Percentiles rank a stretch among this genome's conserved stretches.
Evolutionary conservation across 2,888 invertebrate genomes (phyloP).

Genomic region (Cheiracanthium punctorium): DNA sequence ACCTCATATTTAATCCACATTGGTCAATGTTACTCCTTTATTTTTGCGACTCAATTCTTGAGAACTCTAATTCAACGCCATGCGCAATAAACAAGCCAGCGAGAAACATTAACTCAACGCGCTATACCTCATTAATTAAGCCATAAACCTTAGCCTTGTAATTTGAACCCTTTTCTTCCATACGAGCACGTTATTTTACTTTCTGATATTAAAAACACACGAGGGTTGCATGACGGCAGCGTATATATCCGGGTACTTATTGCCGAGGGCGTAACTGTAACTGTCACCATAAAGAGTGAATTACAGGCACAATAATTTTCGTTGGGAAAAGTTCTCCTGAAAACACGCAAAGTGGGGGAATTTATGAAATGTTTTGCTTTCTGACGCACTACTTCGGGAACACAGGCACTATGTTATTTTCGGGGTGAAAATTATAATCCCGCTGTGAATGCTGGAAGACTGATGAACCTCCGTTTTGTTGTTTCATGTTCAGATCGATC

Average conservation of each 20-base stretch:
- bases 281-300: constrained; percentile 7
- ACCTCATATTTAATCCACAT: no score
- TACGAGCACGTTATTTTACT: neutral
- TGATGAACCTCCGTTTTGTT: neutral
- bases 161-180: neutral
- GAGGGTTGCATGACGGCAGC: neutral
- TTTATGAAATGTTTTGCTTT: constrained; percentile 7
- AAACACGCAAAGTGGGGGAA: neutral
- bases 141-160: neutral
- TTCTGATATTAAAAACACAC: neutral
- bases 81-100: no score
- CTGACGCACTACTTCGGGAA: neutral
- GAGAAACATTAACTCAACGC: no score
- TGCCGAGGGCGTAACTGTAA: neutral
- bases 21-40: no score
- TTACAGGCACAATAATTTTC: constrained; percentile 5
- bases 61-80: no score
- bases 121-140: neutral
- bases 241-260: neutral
- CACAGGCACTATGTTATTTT: neutral
- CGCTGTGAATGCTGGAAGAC: neutral
- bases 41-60: no score
- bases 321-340: neutral
- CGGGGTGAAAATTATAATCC: neutral
- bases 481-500: neutral